These are phyloP conservation scores for Poecilobothrus nobilitatus DNA, from an alignment of 2,888 invertebrate genomes.

Conservation along the genomic window DNA sequence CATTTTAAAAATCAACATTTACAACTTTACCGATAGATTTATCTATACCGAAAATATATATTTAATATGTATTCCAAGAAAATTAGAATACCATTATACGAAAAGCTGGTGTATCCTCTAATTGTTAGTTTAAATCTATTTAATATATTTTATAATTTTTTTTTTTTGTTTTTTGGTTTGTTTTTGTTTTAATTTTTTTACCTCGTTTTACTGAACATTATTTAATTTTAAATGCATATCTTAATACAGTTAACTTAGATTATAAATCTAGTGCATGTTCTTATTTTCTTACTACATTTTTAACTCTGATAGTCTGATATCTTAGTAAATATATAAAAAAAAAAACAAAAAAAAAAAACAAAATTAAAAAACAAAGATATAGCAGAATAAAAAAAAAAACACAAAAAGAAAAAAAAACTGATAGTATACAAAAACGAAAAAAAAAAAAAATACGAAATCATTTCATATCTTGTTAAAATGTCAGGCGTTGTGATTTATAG, in stretches of 20 bases:
- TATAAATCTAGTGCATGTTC: conserved; percentile 6
- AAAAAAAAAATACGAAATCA: not conserved
- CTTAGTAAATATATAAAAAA: not conserved
- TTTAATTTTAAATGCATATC: conserved; percentile 6
- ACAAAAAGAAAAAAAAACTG: no score
- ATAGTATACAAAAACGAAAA: not conserved
- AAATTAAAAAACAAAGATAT: no score
- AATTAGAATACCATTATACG: no score
- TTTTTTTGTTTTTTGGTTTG: no score
- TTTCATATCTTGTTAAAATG: conserved; percentile 2
- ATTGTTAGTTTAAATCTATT: no score
- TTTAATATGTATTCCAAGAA: no score
- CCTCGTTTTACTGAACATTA: not conserved
- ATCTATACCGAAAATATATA: no score
- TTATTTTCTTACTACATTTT: not conserved
- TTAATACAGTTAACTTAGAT: conserved; percentile 6
- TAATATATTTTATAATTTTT: no score
- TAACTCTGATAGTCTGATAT: not conserved
- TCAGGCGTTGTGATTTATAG: conserved; percentile 6
- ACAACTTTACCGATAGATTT: no score
- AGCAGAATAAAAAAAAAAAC: not conserved
- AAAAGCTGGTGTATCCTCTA: no score
- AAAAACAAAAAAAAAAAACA: no score
- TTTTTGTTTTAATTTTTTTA: not conserved
- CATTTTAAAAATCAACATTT: no score